Conservation (phyloP, 2,888 invertebrate species). For the Ophion slaviceki region DNA sequence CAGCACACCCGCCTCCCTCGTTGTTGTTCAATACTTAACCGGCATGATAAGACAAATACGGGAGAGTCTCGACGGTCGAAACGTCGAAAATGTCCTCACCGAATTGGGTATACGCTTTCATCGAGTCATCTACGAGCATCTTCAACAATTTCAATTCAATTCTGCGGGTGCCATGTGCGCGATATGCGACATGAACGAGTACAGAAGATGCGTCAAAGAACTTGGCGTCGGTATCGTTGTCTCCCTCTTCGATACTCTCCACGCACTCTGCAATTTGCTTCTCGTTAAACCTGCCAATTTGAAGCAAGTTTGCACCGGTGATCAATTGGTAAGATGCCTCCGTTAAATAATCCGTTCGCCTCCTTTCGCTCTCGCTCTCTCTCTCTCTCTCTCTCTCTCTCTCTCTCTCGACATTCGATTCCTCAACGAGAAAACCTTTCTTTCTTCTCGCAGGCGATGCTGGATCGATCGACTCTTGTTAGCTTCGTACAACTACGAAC, state of each 20-base stretch:
- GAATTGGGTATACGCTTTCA: conserved; percentile 97
- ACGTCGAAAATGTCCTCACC: conserved; percentile 92
- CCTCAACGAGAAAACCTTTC: not conserved
- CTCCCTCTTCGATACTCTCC: conserved; percentile 96
- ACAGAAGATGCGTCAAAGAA: conserved; percentile 94
- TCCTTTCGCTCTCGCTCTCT: not conserved
- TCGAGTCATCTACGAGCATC: conserved; percentile 96
- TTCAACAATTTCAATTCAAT: conserved; percentile 97
- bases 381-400: too few species aligned
- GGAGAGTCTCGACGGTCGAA: conserved; percentile 95
- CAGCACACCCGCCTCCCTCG: conserved; percentile 92
- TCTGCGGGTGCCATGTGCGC: conserved; percentile 98
- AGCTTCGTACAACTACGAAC: conserved; percentile 97
- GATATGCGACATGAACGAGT: conserved; percentile 99
- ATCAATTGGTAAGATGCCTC: conserved; percentile 90
- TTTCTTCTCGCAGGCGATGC: conserved; percentile 89
- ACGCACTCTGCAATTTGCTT: conserved; percentile 97
- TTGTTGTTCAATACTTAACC: conserved; percentile 93
- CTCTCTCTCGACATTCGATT: not conserved
- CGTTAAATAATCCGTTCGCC: not conserved
- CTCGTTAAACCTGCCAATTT: conserved; percentile 98
- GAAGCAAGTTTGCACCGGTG: conserved; percentile 97
- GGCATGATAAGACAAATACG: conserved; percentile 91
- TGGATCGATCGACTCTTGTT: conserved; percentile 94
- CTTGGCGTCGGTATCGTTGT: conserved; percentile 91